Evolutionary conservation across 2,797 vertebrate species (phyloP), one percentile per base, ranked within the genome.

Genomic region (Oryzias dopingdopingensis): DNA sequence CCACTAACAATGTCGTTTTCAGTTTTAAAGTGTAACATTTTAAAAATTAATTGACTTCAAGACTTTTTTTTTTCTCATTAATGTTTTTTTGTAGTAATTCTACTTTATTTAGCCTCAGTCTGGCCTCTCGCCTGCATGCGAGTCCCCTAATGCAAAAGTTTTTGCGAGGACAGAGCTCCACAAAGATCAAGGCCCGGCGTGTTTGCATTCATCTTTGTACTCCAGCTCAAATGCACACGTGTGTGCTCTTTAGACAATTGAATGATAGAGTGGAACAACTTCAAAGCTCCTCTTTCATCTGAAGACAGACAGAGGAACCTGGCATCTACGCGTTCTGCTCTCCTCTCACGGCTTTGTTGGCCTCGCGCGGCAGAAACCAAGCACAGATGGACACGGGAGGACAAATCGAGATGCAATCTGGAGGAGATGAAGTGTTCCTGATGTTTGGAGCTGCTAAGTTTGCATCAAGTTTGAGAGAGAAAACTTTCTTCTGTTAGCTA

Each of bases 251-350:
- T 56, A 48, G 64, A 71, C 62, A 48, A 57, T 49, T 49, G 58
- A 81, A 65, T 83, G 67, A 82, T 62, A 82, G 66, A 65, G 62
- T 58, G 56, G 51, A 56, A 55, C 70, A 54, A 77, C 85, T 86
- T 89, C 83, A 89, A 87, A 88, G 84, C 56, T 4, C 2, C 63
- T 65, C 84, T 87, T 85, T 86, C 70, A 86, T 86, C 83, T 80
- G 58, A 75, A 70, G 26, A 29, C 61, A 74, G 66, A 70, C 62
- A 54, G 45, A 65, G 53, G 68, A 62, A 65, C 51, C 65, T n/a
- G 53, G 54, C 55, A 61, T 55, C 71, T 61, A 52, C 74, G 65
- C 49, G 29, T 56, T 60, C 47, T 62, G 49, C 58, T 20, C 43
- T 63, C 52, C 51, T 55, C 67, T 29, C 49, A 18, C n/a, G 20